Conservation (phyloP, 64 coral and sea anemone genomes). For the Actinia tenebrosa region DNA sequence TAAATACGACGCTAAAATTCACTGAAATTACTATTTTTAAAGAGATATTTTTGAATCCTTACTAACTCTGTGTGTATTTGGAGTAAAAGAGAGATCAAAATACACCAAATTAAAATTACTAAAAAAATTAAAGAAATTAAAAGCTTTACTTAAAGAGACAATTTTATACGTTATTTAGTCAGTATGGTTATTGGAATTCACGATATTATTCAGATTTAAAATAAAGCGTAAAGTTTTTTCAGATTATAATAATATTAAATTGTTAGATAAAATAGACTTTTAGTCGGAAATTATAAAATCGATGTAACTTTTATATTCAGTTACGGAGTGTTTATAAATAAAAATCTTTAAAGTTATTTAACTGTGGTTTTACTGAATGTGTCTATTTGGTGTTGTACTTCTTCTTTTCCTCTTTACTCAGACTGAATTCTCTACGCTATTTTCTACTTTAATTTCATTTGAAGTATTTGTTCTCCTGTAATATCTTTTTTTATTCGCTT, state of each 20-base stretch:
- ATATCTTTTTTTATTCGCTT: too few species aligned
- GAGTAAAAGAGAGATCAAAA: neutral
- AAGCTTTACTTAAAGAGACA: neutral
- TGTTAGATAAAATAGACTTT: neutral
- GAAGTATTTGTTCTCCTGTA: too few species aligned
- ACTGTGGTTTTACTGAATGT: neutral
- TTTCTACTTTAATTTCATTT: neutral
- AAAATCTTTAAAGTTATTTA: neutral
- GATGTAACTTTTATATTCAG: neutral
- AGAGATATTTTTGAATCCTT: neutral
- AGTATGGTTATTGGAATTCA: neutral
- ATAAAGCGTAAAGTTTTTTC: neutral
- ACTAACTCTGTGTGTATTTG: neutral
- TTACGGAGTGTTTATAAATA: neutral
- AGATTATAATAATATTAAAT: neutral
- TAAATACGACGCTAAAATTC: neutral
- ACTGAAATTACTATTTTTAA: neutral
- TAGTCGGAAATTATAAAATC: neutral
- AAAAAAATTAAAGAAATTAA: neutral
- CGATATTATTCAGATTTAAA: neutral
- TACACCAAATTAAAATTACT: neutral
- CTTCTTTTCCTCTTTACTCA: neutral
- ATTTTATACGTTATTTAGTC: neutral
- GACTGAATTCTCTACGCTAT: neutral
- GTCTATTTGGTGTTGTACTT: neutral